Evolutionary conservation across 2,113 vertebrate species (phyloP).

Genomic region (Sciurus niger): DNA sequence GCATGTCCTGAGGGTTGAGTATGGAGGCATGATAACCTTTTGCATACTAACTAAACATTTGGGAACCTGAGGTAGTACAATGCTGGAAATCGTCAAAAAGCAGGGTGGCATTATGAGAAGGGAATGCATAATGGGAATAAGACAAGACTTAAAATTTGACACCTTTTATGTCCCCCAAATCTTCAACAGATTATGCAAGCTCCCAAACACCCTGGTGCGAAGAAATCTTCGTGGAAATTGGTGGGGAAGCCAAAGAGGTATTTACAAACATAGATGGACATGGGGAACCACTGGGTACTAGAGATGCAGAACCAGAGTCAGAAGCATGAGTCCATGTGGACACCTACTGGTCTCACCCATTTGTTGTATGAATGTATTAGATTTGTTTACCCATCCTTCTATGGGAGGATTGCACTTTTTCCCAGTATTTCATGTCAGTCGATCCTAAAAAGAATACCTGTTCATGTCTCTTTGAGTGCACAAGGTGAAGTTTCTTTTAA

Average conservation of each 20-base stretch:
- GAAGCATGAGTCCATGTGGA: background rate
- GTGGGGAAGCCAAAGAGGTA: background rate
- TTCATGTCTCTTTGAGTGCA: background rate
- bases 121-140: background rate
- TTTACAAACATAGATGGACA: background rate
- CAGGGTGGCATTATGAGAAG: background rate
- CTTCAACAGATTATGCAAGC: background rate
- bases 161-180: background rate
- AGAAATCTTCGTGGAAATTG: background rate
- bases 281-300: background rate
- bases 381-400: background rate
- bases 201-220: background rate
- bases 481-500: background rate
- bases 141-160: background rate
- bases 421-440: background rate
- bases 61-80: fast-evolving
- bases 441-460: background rate
- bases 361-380: background rate
- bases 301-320: background rate
- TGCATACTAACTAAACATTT: background rate
- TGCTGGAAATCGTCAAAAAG: background rate
- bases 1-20: fast-evolving
- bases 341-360: background rate
- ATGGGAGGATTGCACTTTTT: background rate
- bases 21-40: background rate